Base-by-base conservation (phyloP, 2,888 invertebrate genomes). In the Daptonema setosum region DNA sequence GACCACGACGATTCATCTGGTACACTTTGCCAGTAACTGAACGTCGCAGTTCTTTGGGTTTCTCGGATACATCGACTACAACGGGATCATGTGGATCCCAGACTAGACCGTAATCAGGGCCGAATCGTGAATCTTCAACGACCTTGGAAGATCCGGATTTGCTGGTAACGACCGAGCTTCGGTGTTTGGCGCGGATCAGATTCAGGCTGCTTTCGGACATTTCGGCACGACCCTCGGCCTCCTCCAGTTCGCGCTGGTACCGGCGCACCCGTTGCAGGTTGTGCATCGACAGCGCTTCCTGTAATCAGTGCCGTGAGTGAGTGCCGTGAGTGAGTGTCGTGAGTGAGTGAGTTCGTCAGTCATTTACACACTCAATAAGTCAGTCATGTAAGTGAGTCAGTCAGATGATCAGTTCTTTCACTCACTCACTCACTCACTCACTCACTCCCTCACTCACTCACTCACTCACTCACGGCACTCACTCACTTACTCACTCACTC, bases 191-290 rank as follows among this genome's bases (percentile, higher is more conserved):
- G 70, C 91, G 83, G 78, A 91, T 88, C 75, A 91, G 79, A 67
- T 83, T 82, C 73, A 91, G 80, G 76, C 85, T 88, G 79, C 84
- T 85, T 77, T 91, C 90, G 67, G 90, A 90, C 67, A 80, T 58
- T 70, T 91, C 90, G 68, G 90, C 90, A 67, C 91, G 85, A 75
- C 90, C 90, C 75, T 93, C 91, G 64, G 91, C 91, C 56, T 91
- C 90, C 57, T 93, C 91, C 73, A 93, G 77, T 77, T 93, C 91
- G 69, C 91, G 83, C 76, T 93, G 91, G 88, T 91, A 91, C 77
- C 90, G 83, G 74, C 91, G 87, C 66, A 90, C 90, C 73, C 91
- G 81, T 73, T 87, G 87, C 68, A 91, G 83, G 75, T 83, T 85
- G 76, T 87, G 87, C 68, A 68, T 67, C 57, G 68, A 67, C 55